These are phyloP conservation scores for Halyomorpha halys DNA, from an alignment of 1,140 invertebrate species.

Conservation along the genomic window DNA sequence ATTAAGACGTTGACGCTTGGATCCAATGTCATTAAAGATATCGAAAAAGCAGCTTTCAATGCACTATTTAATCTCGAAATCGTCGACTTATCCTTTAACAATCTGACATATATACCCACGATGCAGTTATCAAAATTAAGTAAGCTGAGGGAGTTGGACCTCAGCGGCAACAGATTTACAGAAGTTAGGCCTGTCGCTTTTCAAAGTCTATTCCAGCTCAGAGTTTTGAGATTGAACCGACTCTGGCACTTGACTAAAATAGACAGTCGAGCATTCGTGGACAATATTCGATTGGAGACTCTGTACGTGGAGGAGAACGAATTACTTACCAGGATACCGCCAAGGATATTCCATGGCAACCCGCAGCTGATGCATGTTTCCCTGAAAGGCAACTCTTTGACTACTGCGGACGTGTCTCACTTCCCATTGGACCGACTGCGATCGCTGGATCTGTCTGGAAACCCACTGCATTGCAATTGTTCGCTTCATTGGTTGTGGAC, in stretches of 20 bases:
- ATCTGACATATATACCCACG: constrained; percentile 65
- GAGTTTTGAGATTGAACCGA: constrained; percentile 56
- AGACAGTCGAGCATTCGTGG: constrained; percentile 55
- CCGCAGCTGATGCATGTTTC: constrained; percentile 60
- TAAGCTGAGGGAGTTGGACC: constrained; percentile 56
- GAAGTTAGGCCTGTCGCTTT: constrained; percentile 61
- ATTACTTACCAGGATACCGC: constrained; percentile 53
- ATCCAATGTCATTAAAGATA: constrained; percentile 58
- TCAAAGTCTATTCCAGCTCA: constrained; percentile 65
- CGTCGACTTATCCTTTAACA: constrained; percentile 70
- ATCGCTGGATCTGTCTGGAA: constrained; percentile 60
- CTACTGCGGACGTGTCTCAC: constrained; percentile 61
- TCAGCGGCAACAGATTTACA: constrained; percentile 64
- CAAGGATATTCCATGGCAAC: constrained; percentile 62
- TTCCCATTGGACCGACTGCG: constrained; percentile 64
- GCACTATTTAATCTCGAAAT: constrained; percentile 53
- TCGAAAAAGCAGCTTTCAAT: constrained; percentile 56
- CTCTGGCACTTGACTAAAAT: constrained; percentile 32
- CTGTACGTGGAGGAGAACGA: constrained; percentile 67
- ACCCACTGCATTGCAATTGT: constrained; percentile 78
- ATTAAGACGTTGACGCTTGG: constrained; percentile 52
- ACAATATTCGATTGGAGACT: constrained; percentile 69
- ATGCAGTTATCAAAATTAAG: constrained; percentile 59
- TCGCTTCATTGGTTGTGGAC: constrained; percentile 77
- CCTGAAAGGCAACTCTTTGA: constrained; percentile 56